Evolutionary conservation across 2,888 invertebrate species (phyloP).

Genomic region (Drepana falcataria): DNA sequence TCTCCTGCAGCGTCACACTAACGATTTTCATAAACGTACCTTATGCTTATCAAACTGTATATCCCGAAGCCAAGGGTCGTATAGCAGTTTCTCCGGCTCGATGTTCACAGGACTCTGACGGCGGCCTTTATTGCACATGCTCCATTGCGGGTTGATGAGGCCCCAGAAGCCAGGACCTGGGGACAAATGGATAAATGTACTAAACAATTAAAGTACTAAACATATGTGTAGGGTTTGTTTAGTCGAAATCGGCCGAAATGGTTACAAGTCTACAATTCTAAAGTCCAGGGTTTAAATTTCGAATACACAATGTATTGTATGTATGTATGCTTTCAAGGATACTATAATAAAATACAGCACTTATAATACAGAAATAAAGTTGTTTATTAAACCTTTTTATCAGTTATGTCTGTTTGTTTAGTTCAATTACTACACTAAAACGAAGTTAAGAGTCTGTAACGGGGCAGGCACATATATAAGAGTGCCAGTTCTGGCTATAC

Average conservation of each 20-base stretch:
- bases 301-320: too few species aligned
- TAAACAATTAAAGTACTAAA: too few species aligned
- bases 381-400: too few species aligned
- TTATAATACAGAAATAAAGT: too few species aligned
- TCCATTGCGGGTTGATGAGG: conserved; percentile 98
- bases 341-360: too few species aligned
- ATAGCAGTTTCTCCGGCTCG: conserved; percentile 95
- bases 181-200: conserved; percentile 18
- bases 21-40: conserved; percentile 76
- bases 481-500: too few species aligned
- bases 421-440: too few species aligned
- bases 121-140: conserved; percentile 96
- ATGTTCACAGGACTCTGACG: conserved; percentile 98
- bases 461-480: too few species aligned
- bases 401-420: too few species aligned
- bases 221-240: conserved; percentile 22
- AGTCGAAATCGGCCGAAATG: conserved; percentile 11
- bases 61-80: conserved; percentile 95
- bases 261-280: conserved; percentile 8
- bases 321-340: too few species aligned
- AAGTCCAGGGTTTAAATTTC: too few species aligned
- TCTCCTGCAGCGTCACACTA: neutral
- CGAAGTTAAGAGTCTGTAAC: too few species aligned
- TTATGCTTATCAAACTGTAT: conserved; percentile 95
- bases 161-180: conserved; percentile 99